Base-by-base conservation (phyloP, 1,140 invertebrate genomes). In the Drosophila lini region DNA sequence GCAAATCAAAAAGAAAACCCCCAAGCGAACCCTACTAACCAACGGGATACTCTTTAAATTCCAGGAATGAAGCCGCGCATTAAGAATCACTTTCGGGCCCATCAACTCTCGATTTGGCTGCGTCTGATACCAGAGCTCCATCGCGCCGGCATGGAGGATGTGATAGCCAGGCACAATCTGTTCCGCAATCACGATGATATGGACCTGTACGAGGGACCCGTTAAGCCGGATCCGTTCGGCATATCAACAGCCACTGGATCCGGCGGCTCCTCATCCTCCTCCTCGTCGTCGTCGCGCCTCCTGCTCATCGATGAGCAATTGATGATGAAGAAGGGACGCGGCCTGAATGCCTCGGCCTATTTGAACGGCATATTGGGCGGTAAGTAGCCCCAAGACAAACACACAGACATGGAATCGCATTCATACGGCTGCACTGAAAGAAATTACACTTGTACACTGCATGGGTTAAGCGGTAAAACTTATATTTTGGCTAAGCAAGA, bases 41-140 rank as follows among this genome's bases (percentile, higher is more conserved):
- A 60, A 22, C 38, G 5, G 38, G 36, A 25, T 64, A 62, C 71
- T 74, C 60, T 68, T 78, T 69, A 42, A 68, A 64, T 77, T 70
- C 62, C 60, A 98, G 97, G 96, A 62, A 96, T 97, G 94, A 97
- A 97, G 92, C 96, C 97, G 3, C 95, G 96, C 81, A 95, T 97
- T 93, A 97, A 98, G 91, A 98, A 98, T 92, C 98, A 98, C 92
- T 99, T 98, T 93, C 94, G 98, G 25, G 97, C 97, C 13, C 97
- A 98, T 93, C 97, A 98, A 89, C 93, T 98, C 22, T 98, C 97
- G 5, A 97, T 99, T 48, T 99, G 98, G 98, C 93, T 98, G 13
- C 95, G 97, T 41, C 94, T 99, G 9, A 97, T 99, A 47, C 98
- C 98, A 0, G 97, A 98, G 92, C 94, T 99, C 15, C 97, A 99